Percentiles rank a stretch among this genome's conserved stretches.
phyloP scores from a whole-genome alignment of 2,888 invertebrate genomes.

The Kryphioiulus occultus region DNA sequence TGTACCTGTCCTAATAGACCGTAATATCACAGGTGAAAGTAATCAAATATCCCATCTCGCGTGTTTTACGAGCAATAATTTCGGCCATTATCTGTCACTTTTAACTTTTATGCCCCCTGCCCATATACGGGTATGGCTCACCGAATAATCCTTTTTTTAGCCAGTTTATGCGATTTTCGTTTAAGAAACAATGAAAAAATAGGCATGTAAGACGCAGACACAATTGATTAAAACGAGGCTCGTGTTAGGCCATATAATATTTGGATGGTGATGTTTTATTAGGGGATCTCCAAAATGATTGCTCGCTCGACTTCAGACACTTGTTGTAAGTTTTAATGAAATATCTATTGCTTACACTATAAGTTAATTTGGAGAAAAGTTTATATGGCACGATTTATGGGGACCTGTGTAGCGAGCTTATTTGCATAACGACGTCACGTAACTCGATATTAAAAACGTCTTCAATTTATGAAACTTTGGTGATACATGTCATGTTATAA shows the following conservation, averaged over 20 bases:
- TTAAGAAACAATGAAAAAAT: not conserved
- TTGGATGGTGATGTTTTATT: not conserved
- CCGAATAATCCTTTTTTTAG: not conserved
- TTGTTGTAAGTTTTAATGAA: not conserved
- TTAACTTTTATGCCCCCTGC: not conserved
- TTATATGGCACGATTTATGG: not conserved
- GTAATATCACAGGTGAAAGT: slow-evolving; percentile 34
- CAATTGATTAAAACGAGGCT: not conserved
- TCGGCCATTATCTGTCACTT: slow-evolving; percentile 39
- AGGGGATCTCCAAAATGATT: not conserved
- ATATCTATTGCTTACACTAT: not conserved
- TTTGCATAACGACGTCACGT: too few relatives aligned
- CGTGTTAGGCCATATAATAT: not conserved
- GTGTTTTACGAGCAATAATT: slow-evolving; percentile 38
- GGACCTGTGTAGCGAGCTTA: too few relatives aligned
- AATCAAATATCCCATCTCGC: slow-evolving; percentile 34
- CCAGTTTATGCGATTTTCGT: not conserved
- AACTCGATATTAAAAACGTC: too few relatives aligned
- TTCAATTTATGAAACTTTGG: too few relatives aligned
- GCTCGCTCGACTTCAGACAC: not conserved
- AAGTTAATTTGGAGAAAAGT: not conserved
- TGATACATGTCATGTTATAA: too few relatives aligned
- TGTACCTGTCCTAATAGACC: slow-evolving; percentile 7
- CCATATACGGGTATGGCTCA: not conserved
- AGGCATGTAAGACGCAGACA: not conserved